Evolutionary conservation across 1,140 invertebrate genomes (phyloP).

Genomic region (Sycobia sp.): DNA sequence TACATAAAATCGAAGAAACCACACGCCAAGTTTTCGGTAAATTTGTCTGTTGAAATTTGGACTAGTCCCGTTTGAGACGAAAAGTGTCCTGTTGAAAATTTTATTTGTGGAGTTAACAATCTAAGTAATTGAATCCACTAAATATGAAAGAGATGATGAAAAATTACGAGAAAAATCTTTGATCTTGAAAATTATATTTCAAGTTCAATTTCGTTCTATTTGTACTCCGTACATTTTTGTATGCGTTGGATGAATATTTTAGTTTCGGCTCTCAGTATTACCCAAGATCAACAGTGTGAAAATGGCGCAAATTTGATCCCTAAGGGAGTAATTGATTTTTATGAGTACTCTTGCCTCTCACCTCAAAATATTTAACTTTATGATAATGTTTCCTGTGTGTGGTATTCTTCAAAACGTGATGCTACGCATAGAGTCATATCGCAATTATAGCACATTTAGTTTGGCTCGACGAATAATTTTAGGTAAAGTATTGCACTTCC

Average conservation of each 20-base stretch:
- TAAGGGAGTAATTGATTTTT: not conserved
- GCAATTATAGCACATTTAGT: slow-evolving; percentile 15
- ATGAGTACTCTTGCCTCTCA: slow-evolving; percentile 4
- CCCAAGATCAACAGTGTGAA: slow-evolving; percentile 8
- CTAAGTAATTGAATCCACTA: not conserved
- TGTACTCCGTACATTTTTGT: not conserved
- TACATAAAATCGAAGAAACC: not conserved
- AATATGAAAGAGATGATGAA: slow-evolving; percentile 1
- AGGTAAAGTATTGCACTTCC: slow-evolving; percentile 23
- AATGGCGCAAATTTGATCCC: slow-evolving; percentile 7
- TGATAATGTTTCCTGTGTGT: slow-evolving; percentile 11
- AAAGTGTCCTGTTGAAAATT: no score
- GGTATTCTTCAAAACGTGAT: slow-evolving; percentile 18
- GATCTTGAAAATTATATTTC: slow-evolving; percentile 1
- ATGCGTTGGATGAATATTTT: slow-evolving; percentile 2
- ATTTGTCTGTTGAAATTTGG: slow-evolving; percentile 1
- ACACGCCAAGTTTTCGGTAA: not conserved
- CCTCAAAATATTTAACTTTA: not conserved
- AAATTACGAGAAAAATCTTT: not conserved
- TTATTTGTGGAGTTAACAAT: not conserved
- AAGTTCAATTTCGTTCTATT: not conserved
- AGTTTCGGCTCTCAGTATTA: slow-evolving; percentile 8
- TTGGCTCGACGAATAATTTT: slow-evolving; percentile 24
- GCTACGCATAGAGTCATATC: slow-evolving; percentile 23
- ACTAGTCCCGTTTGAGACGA: no score